Evolutionary conservation across 2,797 vertebrate species (phyloP).

Genomic region (Corythornis leucogaster): DNA sequence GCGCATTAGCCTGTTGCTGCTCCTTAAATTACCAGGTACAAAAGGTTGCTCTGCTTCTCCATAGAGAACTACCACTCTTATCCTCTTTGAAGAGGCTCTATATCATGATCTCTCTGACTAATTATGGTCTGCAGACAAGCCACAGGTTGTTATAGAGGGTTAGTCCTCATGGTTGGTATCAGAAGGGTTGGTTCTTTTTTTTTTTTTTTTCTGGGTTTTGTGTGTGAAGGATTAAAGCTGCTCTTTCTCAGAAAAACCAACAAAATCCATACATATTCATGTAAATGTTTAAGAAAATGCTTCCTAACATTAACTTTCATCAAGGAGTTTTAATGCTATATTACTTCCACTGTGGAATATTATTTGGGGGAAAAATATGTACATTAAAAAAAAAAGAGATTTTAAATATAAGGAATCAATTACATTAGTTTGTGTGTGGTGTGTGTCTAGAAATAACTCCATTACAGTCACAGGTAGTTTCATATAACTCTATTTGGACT

Average conservation of each 20-base stretch:
- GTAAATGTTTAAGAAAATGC: neutral
- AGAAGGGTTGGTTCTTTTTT: neutral
- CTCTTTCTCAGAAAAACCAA: constrained; percentile 34
- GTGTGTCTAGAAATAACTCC: neutral
- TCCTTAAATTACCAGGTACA: constrained; percentile 87
- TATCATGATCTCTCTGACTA: constrained; percentile 86
- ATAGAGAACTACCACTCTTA: constrained; percentile 77
- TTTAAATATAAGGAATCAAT: neutral
- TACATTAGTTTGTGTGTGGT: neutral
- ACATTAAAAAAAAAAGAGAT: neutral
- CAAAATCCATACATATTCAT: accelerated
- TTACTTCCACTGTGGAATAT: neutral
- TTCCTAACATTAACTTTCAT: neutral
- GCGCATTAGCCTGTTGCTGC: constrained; percentile 85
- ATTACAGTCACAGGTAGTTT: neutral
- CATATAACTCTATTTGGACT: neutral
- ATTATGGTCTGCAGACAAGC: constrained; percentile 80
- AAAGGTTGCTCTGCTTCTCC: constrained; percentile 82
- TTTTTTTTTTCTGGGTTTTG: neutral
- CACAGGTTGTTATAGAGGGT: constrained; percentile 80
- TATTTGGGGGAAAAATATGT: neutral
- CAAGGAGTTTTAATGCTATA: neutral
- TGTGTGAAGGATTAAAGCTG: constrained; percentile 45
- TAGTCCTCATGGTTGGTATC: constrained; percentile 64
- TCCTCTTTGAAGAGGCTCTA: constrained; percentile 78